Base-by-base conservation (phyloP, 92 coral and sea anemone species). In the Umimayanthus kanabou region DNA sequence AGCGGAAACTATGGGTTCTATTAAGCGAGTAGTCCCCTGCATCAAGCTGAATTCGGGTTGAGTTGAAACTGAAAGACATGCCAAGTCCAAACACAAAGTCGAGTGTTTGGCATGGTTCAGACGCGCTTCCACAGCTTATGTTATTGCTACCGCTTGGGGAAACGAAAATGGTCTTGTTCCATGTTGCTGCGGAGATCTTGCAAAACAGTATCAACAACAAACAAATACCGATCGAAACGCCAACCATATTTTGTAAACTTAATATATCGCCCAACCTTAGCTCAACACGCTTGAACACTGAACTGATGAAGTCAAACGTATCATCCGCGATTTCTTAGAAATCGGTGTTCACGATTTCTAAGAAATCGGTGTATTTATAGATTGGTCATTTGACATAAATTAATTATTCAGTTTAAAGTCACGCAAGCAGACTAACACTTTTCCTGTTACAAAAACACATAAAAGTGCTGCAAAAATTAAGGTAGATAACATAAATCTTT, bases 1-100 rank as follows among this genome's bases (percentile, higher is more conserved):
- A 74, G 1, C 80, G 79, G 78, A 96, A 92, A 79, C 49, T 76
- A 82, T 85, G 81, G 77, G 93, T 92, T 23, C 82, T 73, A 10
- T 78, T 79, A 66, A 96, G 87, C 42, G 76, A 67, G 87, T 95
- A 95, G 72, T 85, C 71, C 79, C 98, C 98, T 5, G 81, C 13
- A 49, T 80, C 70, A 50, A 91, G 85, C 5, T 49, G 57, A 33
- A 96, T 71, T 40, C 86, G 89, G 25, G 95, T 87, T 23, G 96
- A 88, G 86, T 88, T 93, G 65, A 78, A 72, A 16, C 85, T 93
- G 65, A 78, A 72, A 16, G 40, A 28, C 61, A 30, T 5, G 14
- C 71, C 39, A 42, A 55, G 39, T 5, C 88, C 92, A 80, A 83
- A 39, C 30, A 90, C 98, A 50, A 49, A 53, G 79, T 95, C 88